Evolutionary conservation across 2,888 invertebrate genomes (phyloP).

Genomic region (Andrena marginata): DNA sequence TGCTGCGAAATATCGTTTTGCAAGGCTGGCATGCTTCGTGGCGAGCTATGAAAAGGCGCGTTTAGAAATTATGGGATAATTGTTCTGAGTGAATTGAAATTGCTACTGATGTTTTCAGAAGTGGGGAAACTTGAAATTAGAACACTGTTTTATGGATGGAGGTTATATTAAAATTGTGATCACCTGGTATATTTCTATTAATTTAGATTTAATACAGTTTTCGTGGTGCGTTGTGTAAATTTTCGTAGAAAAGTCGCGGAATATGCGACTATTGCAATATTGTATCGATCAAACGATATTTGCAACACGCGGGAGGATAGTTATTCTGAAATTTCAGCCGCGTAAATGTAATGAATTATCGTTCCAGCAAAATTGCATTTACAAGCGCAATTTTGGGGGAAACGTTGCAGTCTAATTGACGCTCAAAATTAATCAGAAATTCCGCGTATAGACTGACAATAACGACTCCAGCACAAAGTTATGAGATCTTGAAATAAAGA

Average conservation of each 20-base stretch:
- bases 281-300: constrained; percentile 18
- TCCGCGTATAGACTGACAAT: background rate
- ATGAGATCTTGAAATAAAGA: background rate
- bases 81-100: too few species aligned
- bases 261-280: background rate
- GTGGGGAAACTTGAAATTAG: too few species aligned
- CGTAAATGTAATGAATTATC: constrained; percentile 34
- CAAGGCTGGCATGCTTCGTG: too few species aligned
- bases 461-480: background rate
- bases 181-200: too few species aligned
- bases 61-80: too few species aligned
- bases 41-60: too few species aligned
- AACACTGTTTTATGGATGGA: too few species aligned
- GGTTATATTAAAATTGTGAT: too few species aligned
- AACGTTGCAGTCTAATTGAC: constrained; percentile 12
- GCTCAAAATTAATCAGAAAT: constrained; percentile 18
- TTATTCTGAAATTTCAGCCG: constrained; percentile 12
- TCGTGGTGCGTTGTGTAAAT: too few species aligned
- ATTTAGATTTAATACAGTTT: background rate
- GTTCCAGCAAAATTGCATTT: constrained; percentile 17
- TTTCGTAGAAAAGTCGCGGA: background rate
- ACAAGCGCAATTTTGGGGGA: constrained; percentile 26
- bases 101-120: too few species aligned
- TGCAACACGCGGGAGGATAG: background rate
- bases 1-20: too few species aligned